These are phyloP conservation scores for Diabrotica undecimpunctata DNA, from an alignment of 1,140 invertebrate genomes.

Conservation along the genomic window DNA sequence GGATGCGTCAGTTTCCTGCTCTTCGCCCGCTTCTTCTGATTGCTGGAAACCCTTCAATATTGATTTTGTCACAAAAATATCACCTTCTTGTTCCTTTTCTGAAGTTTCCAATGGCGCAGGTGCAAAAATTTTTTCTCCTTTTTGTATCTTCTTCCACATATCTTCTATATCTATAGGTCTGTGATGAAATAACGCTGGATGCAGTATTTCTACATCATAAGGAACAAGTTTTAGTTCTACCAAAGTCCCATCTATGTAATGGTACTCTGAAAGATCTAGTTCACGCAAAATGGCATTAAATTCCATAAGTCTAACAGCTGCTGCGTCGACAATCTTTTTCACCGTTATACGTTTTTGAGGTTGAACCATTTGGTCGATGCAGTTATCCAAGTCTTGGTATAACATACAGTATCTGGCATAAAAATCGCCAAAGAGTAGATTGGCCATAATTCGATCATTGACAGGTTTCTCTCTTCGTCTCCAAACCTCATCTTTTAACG, in stretches of 20 bases:
- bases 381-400: conserved; percentile 39
- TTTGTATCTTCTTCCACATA: conserved; percentile 35
- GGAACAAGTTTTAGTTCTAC: conserved; percentile 59
- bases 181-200: conserved; percentile 37
- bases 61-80: conserved; percentile 14
- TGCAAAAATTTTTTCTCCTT: conserved; percentile 29
- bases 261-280: conserved; percentile 51
- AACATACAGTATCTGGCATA: conserved; percentile 40
- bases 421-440: conserved; percentile 36
- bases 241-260: conserved; percentile 60
- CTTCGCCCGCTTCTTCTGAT: conserved; percentile 11
- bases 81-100: conserved; percentile 12
- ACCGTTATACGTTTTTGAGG: conserved; percentile 39
- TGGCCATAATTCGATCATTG: conserved; percentile 33
- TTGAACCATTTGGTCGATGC: conserved; percentile 42
- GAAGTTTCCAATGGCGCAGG: conserved; percentile 8
- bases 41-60: conserved; percentile 3
- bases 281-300: conserved; percentile 48
- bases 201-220: conserved; percentile 49
- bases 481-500: conserved; percentile 25
- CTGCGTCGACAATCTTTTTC: conserved; percentile 40
- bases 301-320: conserved; percentile 38
- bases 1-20: conserved; percentile 1
- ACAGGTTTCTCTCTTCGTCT: conserved; percentile 28
- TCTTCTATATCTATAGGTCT: conserved; percentile 35